Conservation (phyloP, 2,113 vertebrate species). For the Ascaphus truei region DNA sequence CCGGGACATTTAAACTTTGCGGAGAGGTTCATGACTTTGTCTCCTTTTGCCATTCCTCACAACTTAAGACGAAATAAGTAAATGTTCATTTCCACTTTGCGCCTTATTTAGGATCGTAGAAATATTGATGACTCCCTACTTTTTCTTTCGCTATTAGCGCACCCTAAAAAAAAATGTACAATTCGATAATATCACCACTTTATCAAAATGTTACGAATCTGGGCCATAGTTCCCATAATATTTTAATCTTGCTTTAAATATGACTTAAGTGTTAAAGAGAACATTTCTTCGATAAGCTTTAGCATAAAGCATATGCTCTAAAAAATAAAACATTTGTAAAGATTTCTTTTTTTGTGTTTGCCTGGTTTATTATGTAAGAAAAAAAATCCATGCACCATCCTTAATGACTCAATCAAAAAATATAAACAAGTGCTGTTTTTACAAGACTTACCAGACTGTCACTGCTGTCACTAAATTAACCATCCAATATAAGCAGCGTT, state of each 20-base stretch:
- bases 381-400: conserved; percentile 26
- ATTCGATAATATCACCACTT: no score
- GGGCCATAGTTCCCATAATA: neutral
- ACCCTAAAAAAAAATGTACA: no score
- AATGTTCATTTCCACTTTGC: no score
- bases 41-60: no score
- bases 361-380: neutral
- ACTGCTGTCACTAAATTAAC: conserved; percentile 30
- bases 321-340: conserved; percentile 28
- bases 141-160: no score
- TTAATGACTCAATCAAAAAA: conserved; percentile 28
- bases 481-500: conserved; percentile 29
- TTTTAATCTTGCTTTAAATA: neutral
- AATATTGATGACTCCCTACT: no score
- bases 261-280: conserved; percentile 20
- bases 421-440: conserved; percentile 15
- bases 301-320: no score
- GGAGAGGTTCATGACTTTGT: no score
- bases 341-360: neutral
- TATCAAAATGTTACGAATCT: no score
- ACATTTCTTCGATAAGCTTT: neutral
- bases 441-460: conserved; percentile 29
- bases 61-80: no score
- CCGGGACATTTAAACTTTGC: no score
- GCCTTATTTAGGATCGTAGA: no score